Evolutionary conservation across 2,888 invertebrate genomes (phyloP).

Genomic region (Yponomeuta plumbellus): DNA sequence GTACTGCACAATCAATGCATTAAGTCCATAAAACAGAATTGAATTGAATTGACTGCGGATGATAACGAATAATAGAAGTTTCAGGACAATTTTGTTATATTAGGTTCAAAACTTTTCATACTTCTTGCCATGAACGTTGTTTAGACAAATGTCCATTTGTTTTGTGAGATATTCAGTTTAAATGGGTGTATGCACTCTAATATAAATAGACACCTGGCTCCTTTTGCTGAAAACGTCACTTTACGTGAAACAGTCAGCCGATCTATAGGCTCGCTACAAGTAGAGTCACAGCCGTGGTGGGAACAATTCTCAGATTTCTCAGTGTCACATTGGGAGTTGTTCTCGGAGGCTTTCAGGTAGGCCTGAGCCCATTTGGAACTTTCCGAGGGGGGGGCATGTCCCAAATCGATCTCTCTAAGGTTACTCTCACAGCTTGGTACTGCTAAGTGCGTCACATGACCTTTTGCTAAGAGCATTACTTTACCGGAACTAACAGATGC

Average conservation of each 20-base stretch:
- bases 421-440: constrained; percentile 54
- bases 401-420: constrained; percentile 62
- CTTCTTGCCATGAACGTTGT: too few species aligned
- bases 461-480: constrained; percentile 75
- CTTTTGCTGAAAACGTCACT: neutral
- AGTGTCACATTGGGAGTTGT: constrained; percentile 76
- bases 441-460: constrained; percentile 29
- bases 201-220: too few species aligned
- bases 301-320: constrained; percentile 83
- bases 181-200: too few species aligned
- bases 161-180: too few species aligned
- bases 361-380: constrained; percentile 75
- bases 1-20: too few species aligned
- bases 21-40: too few species aligned
- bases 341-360: constrained; percentile 77
- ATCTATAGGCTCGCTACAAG: constrained; percentile 80
- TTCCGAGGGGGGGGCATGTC: constrained; percentile 57
- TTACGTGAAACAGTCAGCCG: constrained; percentile 72
- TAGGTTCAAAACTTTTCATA: too few species aligned
- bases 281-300: constrained; percentile 79
- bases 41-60: too few species aligned
- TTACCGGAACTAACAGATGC: too few species aligned
- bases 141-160: too few species aligned
- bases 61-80: too few species aligned
- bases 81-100: too few species aligned